Evolutionary conservation across 1,140 invertebrate genomes (phyloP), one percentile per base, ranked within the genome.

Genomic region (Bombus polaris): DNA sequence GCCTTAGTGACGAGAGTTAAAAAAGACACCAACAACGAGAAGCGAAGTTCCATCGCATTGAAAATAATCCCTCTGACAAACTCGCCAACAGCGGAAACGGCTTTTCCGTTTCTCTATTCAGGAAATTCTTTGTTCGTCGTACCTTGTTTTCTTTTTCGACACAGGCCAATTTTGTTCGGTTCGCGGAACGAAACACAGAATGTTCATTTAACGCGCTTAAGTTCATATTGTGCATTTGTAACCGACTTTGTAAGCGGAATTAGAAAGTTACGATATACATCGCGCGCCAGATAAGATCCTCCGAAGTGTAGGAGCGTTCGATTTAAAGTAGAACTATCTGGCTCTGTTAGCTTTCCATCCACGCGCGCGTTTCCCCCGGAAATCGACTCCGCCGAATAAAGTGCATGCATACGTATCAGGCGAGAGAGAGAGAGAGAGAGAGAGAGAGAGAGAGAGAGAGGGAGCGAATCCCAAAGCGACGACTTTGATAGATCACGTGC

Each of bases 301-400:
- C 10, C 25, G 28, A 44, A 37, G 39, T 53, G 53, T 47, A 39
- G 25, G 1, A 59, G 28, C 25, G 32, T 75, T 59, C 1, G 57
- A 82, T 82, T 82, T 82, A 74, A 82, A 82, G 71, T n/a, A 37
- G 57, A 82, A 82, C 65, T 66, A 6, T 32, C n/a, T 32, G n/a
- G n/a, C 35, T 42, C 73, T 81, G 32, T 79, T 59, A 42, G 37
- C 44, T 42, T 59, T 81, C 53, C 28, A 53, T n/a, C 44, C 57
- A 59, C 37, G 22, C 13, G 18, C 18, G 25, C 44, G n/a, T 37
- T 35, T 68, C 18, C 2, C 28, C 9, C n/a, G n/a, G 62, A 9
- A 70, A 70, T 39, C 37, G 15, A 68, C 66, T 78, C 13, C 25
- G 8, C 10, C 9, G 22, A 70, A 72, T 72, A 72, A 72, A 42